These are phyloP conservation scores for Passer montanus DNA, from an alignment of 2,113 vertebrate species.

Conservation along the genomic window DNA sequence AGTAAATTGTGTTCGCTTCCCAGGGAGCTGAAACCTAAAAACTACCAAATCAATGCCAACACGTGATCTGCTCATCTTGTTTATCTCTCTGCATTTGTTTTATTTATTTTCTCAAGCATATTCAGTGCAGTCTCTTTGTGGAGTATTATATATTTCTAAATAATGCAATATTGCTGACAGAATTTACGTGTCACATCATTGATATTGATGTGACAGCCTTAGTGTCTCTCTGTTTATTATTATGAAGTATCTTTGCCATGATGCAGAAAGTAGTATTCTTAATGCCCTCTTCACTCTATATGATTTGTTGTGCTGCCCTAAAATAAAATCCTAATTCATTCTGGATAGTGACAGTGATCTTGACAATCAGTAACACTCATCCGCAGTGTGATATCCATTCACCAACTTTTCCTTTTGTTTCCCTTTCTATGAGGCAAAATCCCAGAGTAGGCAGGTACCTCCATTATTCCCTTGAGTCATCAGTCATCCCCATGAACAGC, in stretches of 20 bases:
- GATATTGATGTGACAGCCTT: constrained; percentile 36
- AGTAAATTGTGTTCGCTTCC: neutral
- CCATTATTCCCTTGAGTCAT: neutral
- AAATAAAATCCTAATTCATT: constrained; percentile 31
- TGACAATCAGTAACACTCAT: neutral
- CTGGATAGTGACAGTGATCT: neutral
- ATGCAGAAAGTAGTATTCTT: neutral
- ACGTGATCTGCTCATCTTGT: neutral
- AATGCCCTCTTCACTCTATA: neutral
- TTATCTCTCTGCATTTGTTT: neutral
- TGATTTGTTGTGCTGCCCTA: neutral
- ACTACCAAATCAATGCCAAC: neutral
- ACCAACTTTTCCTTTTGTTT: neutral
- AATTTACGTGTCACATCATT: neutral
- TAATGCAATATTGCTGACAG: constrained; percentile 14
- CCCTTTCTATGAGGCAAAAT: neutral
- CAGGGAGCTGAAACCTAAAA: neutral
- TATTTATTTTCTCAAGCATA: neutral
- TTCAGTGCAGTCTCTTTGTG: neutral
- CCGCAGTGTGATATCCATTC: neutral
- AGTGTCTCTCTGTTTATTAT: constrained; percentile 45
- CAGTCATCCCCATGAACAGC: accelerated
- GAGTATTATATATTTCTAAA: constrained; percentile 25
- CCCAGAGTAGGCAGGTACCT: neutral
- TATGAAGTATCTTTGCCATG: constrained; percentile 5